Base-by-base conservation (phyloP, 2,888 invertebrate species). In the Caenorhabditis sp. region DNA sequence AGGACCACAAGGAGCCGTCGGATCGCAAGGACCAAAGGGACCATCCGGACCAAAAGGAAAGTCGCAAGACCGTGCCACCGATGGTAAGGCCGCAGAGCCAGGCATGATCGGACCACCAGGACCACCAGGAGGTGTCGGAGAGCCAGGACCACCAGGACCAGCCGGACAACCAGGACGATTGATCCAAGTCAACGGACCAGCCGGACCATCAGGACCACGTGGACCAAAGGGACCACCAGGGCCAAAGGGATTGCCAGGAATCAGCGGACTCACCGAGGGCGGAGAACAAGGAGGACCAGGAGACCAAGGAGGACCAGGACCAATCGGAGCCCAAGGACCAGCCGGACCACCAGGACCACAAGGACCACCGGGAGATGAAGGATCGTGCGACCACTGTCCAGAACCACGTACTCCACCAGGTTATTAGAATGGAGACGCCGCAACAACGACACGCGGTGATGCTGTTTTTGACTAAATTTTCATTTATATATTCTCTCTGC, bases 371-470 rank as follows among this genome's bases (percentile, higher is more conserved):
- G 86, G 86, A 76, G 86, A 86, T 63, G 85, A 87, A 72, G 86
- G 86, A 56, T 77, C 79, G 26, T 86, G 86, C 83, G 86, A 85
- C 60, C 86, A 86, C 73, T 86, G 86, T 75, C 86, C 86, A 59
- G 83, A 83, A 73, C 85, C 85, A 49, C 78, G 85, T 54, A 85
- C 85, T 50, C 85, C 85, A 66, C 85, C 85, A 58, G 85, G 85
- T 56, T 85, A 85, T 67, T 84, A 84, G 26, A 17, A 8, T 43
- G 43, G 43, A 17, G 53, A 25, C 56, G 56, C 56, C 56, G 31
- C 43, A 21, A 4, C 31, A 31, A 31, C 53, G 20, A 57, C 52
- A 43, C 60, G 57, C 63, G 67, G 66, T 67, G 71, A 10, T 63
- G 70, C 50, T 66, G 66, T 66, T 67, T 31, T 31, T 10, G 31